These are phyloP conservation scores for Gorsachius goisagi DNA, from an alignment of 2,113 vertebrate genomes.

Conservation along the genomic window DNA sequence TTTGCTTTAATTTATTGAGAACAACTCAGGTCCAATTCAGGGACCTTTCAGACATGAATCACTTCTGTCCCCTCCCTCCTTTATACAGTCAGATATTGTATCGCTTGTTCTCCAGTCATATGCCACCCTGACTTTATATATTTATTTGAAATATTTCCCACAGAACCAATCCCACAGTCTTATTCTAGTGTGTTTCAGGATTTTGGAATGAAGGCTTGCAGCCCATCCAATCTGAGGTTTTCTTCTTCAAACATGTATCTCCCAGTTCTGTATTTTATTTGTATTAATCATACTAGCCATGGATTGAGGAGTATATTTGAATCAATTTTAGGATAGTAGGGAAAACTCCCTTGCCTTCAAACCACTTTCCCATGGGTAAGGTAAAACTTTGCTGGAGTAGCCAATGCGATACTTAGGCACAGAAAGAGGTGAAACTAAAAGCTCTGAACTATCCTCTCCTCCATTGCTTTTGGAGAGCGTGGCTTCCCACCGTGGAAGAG, in stretches of 20 bases:
- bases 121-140: background rate
- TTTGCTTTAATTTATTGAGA: background rate
- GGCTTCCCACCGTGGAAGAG: fast-evolving
- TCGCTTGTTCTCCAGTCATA: background rate
- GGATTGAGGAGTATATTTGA: background rate
- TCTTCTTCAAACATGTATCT: background rate
- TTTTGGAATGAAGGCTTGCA: background rate
- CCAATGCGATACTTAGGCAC: fast-evolving
- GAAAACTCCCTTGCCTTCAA: background rate
- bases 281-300: background rate
- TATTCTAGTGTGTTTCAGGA: background rate
- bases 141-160: background rate
- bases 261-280: background rate
- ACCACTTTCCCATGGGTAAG: background rate
- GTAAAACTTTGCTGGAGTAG: background rate
- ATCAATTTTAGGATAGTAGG: background rate
- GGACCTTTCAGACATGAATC: background rate
- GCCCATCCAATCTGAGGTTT: background rate
- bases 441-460: fast-evolving
- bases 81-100: background rate
- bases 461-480: fast-evolving
- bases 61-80: background rate
- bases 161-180: fast-evolving
- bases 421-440: fast-evolving
- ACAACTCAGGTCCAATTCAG: background rate